Evolutionary conservation across 2,113 vertebrate genomes (phyloP), one percentile per base, ranked within the genome.

Genomic region (Propithecus coquereli): DNA sequence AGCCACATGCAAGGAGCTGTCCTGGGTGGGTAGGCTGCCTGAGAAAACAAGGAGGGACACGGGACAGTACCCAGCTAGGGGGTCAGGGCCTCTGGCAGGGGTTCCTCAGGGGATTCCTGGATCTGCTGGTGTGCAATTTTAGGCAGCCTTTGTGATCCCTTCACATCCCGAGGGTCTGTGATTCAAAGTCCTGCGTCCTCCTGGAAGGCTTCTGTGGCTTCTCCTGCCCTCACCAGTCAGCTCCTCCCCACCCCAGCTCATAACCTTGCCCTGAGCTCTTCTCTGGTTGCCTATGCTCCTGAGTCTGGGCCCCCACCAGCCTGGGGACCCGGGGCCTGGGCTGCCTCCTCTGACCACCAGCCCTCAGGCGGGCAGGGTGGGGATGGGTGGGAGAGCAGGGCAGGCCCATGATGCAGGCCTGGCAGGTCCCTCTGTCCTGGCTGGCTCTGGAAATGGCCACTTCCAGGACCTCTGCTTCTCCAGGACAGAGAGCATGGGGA

Each of bases 351-450:
- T 20, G 70, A 37, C 17, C 45, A 5, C 3, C 1, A 2, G n/a
- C 20, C 0, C 27, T 82, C 30, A 57, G 54, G 40, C 1, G 45
- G 77, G 2, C 0, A 0, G 0, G n/a, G 47, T 34, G 4, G 0
- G 6, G 12, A 52, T 16, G 45, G 66, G 32, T 10, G 17, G 76
- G n/a, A 54, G 54, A 76, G 2, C 2, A 23, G 10, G 17, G 54
- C 87, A 71, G 57, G 68, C 10, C 23, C 30, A 6, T 43, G 70
- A 8, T 12, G 3, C 47, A 40, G 82, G 17, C 18, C 25, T 74
- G 18, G 84, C 0, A n/a, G 79, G 77, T 30, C 4, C 20, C 52
- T 63, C 34, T 82, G 4, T 59, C 1, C 32, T 25, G 3, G 2
- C 16, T 32, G 91, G 5, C 25, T 84, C 54, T 57, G 4, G 34